A percentile compares a stretch with the other conserved stretches of the same genome.
Conservation (phyloP, 2,113 vertebrate genomes). For the Podarcis muralis region DNA sequence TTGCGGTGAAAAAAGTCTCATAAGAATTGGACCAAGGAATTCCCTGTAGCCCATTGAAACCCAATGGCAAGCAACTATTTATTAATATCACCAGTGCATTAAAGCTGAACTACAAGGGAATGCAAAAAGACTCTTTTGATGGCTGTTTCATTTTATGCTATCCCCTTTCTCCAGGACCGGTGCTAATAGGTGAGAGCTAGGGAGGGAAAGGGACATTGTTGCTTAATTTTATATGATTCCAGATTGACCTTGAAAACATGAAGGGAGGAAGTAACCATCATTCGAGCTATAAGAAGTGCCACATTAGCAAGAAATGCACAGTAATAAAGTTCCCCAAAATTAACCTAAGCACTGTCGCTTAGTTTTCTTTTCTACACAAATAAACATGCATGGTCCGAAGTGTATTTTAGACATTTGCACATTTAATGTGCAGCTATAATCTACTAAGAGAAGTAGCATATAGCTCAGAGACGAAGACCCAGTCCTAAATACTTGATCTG, state of each 20-base stretch:
- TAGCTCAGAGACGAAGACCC: neutral
- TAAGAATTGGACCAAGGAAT: neutral
- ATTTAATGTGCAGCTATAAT: conserved; percentile 6
- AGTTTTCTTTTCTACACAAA: neutral
- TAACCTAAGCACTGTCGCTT: conserved; percentile 26
- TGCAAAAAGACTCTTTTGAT: neutral
- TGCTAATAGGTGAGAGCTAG: neutral
- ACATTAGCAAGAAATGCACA: conserved; percentile 16
- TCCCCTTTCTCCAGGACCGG: neutral
- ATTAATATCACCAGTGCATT: neutral
- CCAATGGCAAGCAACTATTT: neutral
- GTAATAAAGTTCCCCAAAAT: conserved; percentile 20
- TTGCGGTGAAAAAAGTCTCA: neutral
- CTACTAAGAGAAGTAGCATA: neutral
- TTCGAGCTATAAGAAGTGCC: neutral
- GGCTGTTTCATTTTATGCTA: neutral
- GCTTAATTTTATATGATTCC: conserved; percentile 2
- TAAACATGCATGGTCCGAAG: conserved; percentile 15
- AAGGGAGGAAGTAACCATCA: conserved; percentile 40
- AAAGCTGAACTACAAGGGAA: neutral
- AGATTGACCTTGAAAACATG: conserved; percentile 56
- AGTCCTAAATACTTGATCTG: neutral
- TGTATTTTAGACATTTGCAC: neutral
- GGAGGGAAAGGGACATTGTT: neutral
- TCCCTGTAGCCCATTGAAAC: neutral